Evolutionary conservation across 1,140 invertebrate genomes (phyloP), one percentile per base, ranked within the genome.

Genomic region (Holotrichia oblita): DNA sequence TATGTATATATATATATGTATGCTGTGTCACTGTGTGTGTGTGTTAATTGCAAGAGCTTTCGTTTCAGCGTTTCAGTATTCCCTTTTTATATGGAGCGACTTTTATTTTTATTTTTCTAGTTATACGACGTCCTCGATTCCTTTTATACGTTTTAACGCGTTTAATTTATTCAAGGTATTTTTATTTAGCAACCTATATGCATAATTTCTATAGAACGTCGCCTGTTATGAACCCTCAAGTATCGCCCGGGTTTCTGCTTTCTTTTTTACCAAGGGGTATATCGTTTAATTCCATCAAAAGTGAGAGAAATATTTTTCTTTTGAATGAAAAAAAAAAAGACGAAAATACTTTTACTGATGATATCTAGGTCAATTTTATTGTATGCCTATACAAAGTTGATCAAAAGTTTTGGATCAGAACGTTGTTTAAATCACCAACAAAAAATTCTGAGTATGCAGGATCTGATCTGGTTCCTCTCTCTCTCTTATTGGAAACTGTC

Each of bases 231-330:
- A n/a, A 42, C 12, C 12, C 41, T 12, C 12, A 9, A 3, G 12
- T n/a, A 12, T 48, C 44, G 44, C 44, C 12, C n/a, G n/a, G n/a
- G n/a, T n/a, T n/a, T n/a, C n/a, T 48, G 44, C 44, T 48, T 48
- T 48, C 44, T 48, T 48, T 48, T 48, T n/a, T n/a, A n/a, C n/a
- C n/a, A n/a, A 48, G 3, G 44, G n/a, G 44, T 48, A 48, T 0
- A 48, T 48, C 44, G 44, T 48, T 12, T 48, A 48, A n/a, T 48
- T 48, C n/a, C 44, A 48, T 48, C n/a, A 48, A 48, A n/a, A 42
- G 41, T 14, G 12, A 48, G 12, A n/a, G 12, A 48, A n/a, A 12
- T 48, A 48, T 48, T 48, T n/a, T 48, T 48, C n/a, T 48, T n/a
- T n/a, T n/a, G n/a, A n/a, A n/a, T 48, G 44, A 48, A 48, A 48